Base-by-base conservation (phyloP, 2,888 invertebrate species). In the Gisinianus flammeolus region DNA sequence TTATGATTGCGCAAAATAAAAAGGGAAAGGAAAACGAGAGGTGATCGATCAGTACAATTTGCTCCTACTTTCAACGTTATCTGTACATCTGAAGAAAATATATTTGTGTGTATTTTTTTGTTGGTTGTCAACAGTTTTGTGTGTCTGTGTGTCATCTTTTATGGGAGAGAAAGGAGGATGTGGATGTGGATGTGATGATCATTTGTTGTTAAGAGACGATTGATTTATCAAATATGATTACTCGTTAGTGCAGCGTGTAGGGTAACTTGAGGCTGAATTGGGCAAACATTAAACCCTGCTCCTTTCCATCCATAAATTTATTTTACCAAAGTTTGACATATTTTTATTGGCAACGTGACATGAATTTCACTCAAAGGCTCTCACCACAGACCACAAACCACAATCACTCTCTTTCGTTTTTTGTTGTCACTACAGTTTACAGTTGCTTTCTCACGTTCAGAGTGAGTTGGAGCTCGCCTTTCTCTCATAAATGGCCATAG, bases 311-410 rank as follows among this genome's bases (percentile, higher is more conserved):
- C 6, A 64, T 64, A 64, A 64, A 64, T 64, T 64, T 64, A 24
- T 64, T 16, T 64, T 26, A 28, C 30, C 26, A 26, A 64, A 64
- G 30, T 64, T 28, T 64, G 64, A 64, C 64, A 26, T 64, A 28
- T 64, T 64, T 64, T 64, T 64, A 64, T 64, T 64, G 64, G 64
- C 64, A 64, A 64, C 24, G 64, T 44, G 44, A 44, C 44, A 44
- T 44, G 44, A 44, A 44, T 44, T 44, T 44, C 6, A 16, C 44
- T 35, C 35, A 8, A n/a, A 44, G 44, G 16, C 35, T 44, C 44
- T 44, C 44, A 4, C 44, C 35, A 35, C 35, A 35, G 44, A 44
- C 44, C 2, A 44, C 44, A 44, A 44, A 19, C 2, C 44, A 44
- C 44, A 6, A 44, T 44, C 44, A 16, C 12, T 44, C 12, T 16